Evolutionary conservation across 2,113 vertebrate species (phyloP).

Genomic region (Sprattus sprattus): DNA sequence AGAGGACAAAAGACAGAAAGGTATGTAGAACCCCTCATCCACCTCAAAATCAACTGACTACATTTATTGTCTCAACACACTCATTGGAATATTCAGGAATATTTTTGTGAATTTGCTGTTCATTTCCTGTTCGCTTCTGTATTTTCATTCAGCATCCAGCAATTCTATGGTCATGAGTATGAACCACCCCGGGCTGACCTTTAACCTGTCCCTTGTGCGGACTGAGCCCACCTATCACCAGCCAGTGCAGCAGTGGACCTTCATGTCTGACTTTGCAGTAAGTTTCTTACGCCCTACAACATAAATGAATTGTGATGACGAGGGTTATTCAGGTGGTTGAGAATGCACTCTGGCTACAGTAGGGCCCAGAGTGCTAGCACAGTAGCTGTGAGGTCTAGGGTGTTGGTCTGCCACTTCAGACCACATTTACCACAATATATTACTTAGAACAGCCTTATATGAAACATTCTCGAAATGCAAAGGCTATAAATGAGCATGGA

Average conservation of each 20-base stretch:
- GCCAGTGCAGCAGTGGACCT: slow-evolving; percentile 90
- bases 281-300: slow-evolving; percentile 47
- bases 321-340: background rate
- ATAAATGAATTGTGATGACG: background rate
- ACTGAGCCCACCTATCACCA: slow-evolving; percentile 85
- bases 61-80: too few species aligned
- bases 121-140: background rate
- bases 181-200: slow-evolving; percentile 82
- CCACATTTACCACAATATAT: background rate
- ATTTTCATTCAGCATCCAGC: background rate
- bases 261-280: slow-evolving; percentile 91
- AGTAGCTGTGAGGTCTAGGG: too few species aligned
- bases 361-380: too few species aligned
- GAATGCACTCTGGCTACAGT: too few species aligned
- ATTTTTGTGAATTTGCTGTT: background rate
- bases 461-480: too few species aligned
- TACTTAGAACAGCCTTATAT: background rate
- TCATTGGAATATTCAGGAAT: background rate
- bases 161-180: slow-evolving; percentile 71
- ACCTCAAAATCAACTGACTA: background rate
- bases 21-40: background rate
- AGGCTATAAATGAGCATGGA: too few species aligned
- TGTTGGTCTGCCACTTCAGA: background rate
- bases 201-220: slow-evolving; percentile 83
- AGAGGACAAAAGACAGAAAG: background rate